Evolutionary conservation across 2,797 vertebrate genomes (phyloP), one percentile per base, ranked within the genome.

Genomic region (Scarus forsteni): DNA sequence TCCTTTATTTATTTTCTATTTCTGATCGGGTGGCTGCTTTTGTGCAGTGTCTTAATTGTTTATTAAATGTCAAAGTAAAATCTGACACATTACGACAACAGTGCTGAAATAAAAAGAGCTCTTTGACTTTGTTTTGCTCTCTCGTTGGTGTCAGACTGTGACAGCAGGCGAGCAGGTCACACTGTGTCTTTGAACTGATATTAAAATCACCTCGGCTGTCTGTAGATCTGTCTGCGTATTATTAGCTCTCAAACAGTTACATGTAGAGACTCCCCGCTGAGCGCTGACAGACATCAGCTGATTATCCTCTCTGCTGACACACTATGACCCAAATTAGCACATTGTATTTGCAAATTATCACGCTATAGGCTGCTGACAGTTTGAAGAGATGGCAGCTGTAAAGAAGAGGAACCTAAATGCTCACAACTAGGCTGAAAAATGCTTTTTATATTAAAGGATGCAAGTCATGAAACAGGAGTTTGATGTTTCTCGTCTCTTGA

Each of bases 301-400:
- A 63, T 71, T 15, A 18, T 15, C 43, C 43, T 55, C 14, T 48
- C 43, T 48, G 67, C 46, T 48, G 54, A 16, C 27, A 43, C 27
- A 3, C 15, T 9, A 12, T 6, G 36, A 34, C 38, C n/a, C 27
- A 66, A 3, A 19, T 67, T 52, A 59, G 11, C 55, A 11, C 43
- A 15, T 8, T 19, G 19, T 35, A 35, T 34, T 14, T 42, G n/a
- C 12, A 39, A 48, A 38, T n/a, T 1, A 39, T 48, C 16, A 48
- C 8, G 12, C 40, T 18, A 10, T 10, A 27, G 27, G 16, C 9
- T 11, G 5, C 10, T 7, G 15, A 57, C n/a, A 27, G 13, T 8
- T 5, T 40, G 34, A 18, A 39, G 44, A 38, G 34, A 0, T 2
- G 13, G 42, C 42, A 43, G 10, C 3, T 43, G 35, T 9, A 35